A percentile compares a stretch with the other conserved stretches of the same genome.
These are phyloP conservation scores for Vandiemenella viatica DNA, from an alignment of 2,888 invertebrate genomes.

Conservation along the genomic window DNA sequence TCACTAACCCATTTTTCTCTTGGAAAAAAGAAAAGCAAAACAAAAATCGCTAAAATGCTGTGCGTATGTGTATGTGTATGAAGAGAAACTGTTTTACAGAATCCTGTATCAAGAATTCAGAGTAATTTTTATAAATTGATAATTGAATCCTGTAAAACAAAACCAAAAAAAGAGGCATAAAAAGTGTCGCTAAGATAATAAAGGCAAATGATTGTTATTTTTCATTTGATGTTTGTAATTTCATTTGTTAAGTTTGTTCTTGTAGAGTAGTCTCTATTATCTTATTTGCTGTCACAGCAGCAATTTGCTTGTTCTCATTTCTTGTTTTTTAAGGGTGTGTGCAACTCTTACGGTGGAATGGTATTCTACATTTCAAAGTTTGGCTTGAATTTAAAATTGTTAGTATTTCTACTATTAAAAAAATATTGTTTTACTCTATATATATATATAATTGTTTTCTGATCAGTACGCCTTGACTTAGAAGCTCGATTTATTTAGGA, in stretches of 20 bases:
- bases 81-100: not conserved
- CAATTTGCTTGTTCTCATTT: not conserved
- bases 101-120: conserved; percentile 4
- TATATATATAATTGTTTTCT: no score
- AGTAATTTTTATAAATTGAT: conserved; percentile 9
- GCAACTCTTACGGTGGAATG: not conserved
- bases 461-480: no score
- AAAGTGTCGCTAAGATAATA: conserved; percentile 4
- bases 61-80: not conserved
- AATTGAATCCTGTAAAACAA: conserved; percentile 7
- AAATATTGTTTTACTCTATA: no score
- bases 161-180: not conserved
- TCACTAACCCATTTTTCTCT: not conserved
- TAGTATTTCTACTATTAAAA: no score
- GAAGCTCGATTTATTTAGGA: no score
- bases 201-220: conserved; percentile 6
- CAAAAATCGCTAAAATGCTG: not conserved
- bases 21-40: not conserved
- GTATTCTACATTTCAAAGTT: no score
- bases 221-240: not conserved
- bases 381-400: no score
- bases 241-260: not conserved
- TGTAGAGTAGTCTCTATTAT: not conserved
- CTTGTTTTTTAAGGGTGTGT: not conserved
- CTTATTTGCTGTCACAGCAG: not conserved